These are phyloP conservation scores for Cephus pulcher DNA, from an alignment of 2,888 invertebrate genomes.

Conservation along the genomic window DNA sequence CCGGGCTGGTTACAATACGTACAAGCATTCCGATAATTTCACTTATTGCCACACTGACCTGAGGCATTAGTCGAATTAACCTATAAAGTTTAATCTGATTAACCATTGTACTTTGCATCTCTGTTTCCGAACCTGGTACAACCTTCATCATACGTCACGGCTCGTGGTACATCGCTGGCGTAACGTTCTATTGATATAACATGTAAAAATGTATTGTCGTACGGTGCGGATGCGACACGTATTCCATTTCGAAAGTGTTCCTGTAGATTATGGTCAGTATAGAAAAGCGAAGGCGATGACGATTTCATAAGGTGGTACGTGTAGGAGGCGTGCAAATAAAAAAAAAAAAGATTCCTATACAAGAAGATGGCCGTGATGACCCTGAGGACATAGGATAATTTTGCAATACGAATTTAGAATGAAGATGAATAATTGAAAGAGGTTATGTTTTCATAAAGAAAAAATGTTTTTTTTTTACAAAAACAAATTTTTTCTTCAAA, in stretches of 20 bases:
- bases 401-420: background rate
- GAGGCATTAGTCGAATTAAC: background rate
- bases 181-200: background rate
- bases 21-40: background rate
- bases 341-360: background rate
- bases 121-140: background rate
- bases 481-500: conserved; percentile 1
- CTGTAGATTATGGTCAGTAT: background rate
- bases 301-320: background rate
- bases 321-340: background rate
- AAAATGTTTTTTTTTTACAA: background rate
- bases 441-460: too few species aligned
- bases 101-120: background rate
- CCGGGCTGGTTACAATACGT: background rate
- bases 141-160: background rate
- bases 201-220: background rate
- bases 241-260: background rate
- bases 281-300: background rate
- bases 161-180: background rate
- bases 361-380: background rate
- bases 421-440: background rate
- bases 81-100: background rate
- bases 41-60: background rate
- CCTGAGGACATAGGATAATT: background rate
- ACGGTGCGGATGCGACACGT: background rate